Evolutionary conservation across 2,797 vertebrate genomes (phyloP).

Genomic region (Onychomys arenicola): DNA sequence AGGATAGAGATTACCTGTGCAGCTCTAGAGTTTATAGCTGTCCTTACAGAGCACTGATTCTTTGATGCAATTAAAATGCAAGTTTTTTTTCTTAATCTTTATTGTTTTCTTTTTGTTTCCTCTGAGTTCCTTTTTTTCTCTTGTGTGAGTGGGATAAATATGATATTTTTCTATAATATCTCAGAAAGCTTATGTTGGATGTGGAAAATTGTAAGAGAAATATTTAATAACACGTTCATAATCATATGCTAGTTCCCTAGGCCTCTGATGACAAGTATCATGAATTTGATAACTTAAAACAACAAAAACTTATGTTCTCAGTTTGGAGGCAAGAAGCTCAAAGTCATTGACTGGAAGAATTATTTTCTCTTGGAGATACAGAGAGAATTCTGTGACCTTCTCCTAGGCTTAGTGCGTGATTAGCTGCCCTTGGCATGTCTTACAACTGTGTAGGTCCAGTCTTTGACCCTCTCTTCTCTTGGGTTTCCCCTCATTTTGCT

Average conservation of each 20-base stretch:
- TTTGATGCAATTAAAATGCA: neutral
- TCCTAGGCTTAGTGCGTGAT: too few species aligned
- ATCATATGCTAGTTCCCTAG: neutral
- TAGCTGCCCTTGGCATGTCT: neutral
- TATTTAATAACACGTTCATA: neutral
- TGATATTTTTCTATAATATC: neutral
- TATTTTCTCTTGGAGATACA: neutral
- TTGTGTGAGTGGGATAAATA: neutral
- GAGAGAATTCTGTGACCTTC: neutral
- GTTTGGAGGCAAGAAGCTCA: neutral
- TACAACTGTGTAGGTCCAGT: fast-evolving
- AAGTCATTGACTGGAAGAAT: neutral
- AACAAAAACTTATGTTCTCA: neutral
- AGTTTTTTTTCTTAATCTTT: neutral
- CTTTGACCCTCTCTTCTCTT: fast-evolving
- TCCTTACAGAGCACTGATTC: neutral
- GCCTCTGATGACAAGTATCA: neutral
- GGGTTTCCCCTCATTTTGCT: neutral
- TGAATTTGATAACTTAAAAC: neutral
- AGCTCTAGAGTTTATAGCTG: neutral
- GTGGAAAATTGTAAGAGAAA: neutral
- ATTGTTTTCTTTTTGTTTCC: neutral
- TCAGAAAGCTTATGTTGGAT: neutral
- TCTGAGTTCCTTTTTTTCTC: neutral
- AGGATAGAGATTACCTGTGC: constrained; percentile 11